These are phyloP conservation scores for Malthinus flaveolus DNA, from an alignment of 2,888 invertebrate species.

Conservation along the genomic window DNA sequence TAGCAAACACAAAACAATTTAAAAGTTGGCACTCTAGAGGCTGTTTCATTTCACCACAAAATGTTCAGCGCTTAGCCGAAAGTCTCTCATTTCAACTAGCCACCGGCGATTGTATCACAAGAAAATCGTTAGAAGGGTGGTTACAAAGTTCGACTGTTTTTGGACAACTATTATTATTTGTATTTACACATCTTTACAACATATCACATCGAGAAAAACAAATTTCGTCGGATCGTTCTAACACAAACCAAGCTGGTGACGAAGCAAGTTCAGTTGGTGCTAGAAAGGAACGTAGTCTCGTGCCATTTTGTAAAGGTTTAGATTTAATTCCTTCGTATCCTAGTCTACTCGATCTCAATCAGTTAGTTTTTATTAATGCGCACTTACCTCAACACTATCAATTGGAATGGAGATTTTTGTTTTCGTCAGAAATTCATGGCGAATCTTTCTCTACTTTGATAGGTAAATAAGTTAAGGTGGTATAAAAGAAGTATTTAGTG, in stretches of 20 bases:
- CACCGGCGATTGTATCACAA: constrained; percentile 50
- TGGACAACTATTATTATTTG: constrained; percentile 57
- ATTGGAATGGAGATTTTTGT: constrained; percentile 83
- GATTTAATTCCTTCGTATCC: constrained; percentile 77
- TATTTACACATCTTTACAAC: constrained; percentile 59
- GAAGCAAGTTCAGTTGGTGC: constrained; percentile 42
- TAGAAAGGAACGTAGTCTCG: constrained; percentile 56
- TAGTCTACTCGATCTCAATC: constrained; percentile 73
- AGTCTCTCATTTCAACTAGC: constrained; percentile 59
- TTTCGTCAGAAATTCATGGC: constrained; percentile 85
- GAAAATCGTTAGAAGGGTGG: constrained; percentile 56
- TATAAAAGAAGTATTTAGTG: constrained; percentile 3
- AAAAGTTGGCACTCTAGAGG: constrained; percentile 64
- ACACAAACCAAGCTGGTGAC: constrained; percentile 31
- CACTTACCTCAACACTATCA: constrained; percentile 76
- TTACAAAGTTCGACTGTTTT: constrained; percentile 55
- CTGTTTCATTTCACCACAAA: constrained; percentile 60
- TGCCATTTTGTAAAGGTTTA: constrained; percentile 63
- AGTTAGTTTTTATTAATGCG: constrained; percentile 79
- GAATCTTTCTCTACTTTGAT: constrained; percentile 87
- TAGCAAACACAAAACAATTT: constrained; percentile 58
- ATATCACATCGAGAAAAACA: constrained; percentile 58
- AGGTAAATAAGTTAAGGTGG: constrained; percentile 48
- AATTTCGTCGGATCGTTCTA: constrained; percentile 25
- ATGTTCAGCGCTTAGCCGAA: constrained; percentile 62